Conservation (phyloP, 1,140 invertebrate species). For the Dysdera silvatica region DNA sequence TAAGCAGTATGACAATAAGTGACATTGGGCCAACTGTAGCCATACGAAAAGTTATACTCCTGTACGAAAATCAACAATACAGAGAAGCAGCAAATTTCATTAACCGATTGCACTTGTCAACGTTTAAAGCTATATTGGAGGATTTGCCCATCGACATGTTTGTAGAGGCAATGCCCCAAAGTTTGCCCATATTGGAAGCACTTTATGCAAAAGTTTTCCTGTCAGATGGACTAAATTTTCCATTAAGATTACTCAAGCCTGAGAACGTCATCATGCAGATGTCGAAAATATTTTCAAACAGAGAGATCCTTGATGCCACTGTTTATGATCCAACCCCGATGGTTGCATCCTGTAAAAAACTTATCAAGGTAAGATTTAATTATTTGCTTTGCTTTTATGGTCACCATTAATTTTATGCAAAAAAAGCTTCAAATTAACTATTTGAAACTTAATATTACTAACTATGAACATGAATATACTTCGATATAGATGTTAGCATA, state of each 20-base stretch:
- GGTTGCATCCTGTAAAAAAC: conserved; percentile 50
- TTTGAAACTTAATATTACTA: no score
- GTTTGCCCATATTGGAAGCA: conserved; percentile 72
- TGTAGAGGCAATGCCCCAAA: conserved; percentile 76
- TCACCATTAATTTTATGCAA: background rate
- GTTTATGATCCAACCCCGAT: conserved; percentile 12
- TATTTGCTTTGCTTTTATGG: background rate
- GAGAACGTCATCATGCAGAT: conserved; percentile 70
- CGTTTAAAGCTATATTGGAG: conserved; percentile 56
- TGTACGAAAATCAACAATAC: conserved; percentile 69
- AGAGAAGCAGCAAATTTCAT: conserved; percentile 69
- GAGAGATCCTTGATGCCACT: conserved; percentile 42
- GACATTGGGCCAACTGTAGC: conserved; percentile 65
- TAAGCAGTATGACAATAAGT: conserved; percentile 48
- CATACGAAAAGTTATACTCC: conserved; percentile 51
- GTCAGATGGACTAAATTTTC: conserved; percentile 40
- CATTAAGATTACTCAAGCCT: conserved; percentile 53
- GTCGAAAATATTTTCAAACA: conserved; percentile 65
- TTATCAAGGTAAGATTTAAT: conserved; percentile 44
- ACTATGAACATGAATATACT: no score
- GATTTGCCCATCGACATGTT: conserved; percentile 78
- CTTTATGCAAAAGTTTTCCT: conserved; percentile 63
- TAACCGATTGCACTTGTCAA: conserved; percentile 60
- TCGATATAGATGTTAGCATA: no score
- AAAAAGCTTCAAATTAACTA: no score